These are phyloP conservation scores for Xestia c-nigrum DNA, from an alignment of 2,888 invertebrate species.

Conservation along the genomic window DNA sequence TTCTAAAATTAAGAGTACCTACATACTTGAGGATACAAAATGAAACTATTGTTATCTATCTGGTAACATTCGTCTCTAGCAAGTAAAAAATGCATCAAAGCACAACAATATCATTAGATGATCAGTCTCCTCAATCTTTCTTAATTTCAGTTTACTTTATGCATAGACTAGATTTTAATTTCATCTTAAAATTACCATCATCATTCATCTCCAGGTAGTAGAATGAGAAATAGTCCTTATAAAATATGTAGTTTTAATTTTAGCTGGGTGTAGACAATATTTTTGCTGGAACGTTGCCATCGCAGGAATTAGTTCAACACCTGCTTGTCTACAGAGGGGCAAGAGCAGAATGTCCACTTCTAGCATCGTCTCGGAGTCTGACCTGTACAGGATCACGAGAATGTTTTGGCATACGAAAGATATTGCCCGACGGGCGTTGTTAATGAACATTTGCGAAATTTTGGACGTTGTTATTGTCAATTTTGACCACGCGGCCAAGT, in stretches of 20 bases:
- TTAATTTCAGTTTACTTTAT: not conserved
- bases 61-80: not conserved
- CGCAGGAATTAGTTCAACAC: conserved; percentile 72
- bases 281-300: conserved; percentile 72
- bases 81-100: not conserved
- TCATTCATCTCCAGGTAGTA: conserved; percentile 50
- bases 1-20: not conserved
- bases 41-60: not conserved
- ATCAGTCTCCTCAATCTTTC: not conserved
- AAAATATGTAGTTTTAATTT: conserved; percentile 73
- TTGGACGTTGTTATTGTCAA: not conserved
- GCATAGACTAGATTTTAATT: conserved; percentile 23
- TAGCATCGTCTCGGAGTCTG: not conserved
- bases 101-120: not conserved
- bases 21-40: not conserved
- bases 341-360: conserved; percentile 20
- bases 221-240: conserved; percentile 66
- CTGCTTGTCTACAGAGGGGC: conserved; percentile 64
- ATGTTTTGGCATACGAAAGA: not conserved
- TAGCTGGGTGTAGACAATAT: conserved; percentile 65
- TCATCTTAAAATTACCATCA: conserved; percentile 42
- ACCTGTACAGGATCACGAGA: not conserved
- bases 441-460: not conserved
- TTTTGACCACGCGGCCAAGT: not conserved
- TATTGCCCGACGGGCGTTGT: not conserved